Conservation (phyloP, 2,113 vertebrate species). For the Polypterus bichir region DNA sequence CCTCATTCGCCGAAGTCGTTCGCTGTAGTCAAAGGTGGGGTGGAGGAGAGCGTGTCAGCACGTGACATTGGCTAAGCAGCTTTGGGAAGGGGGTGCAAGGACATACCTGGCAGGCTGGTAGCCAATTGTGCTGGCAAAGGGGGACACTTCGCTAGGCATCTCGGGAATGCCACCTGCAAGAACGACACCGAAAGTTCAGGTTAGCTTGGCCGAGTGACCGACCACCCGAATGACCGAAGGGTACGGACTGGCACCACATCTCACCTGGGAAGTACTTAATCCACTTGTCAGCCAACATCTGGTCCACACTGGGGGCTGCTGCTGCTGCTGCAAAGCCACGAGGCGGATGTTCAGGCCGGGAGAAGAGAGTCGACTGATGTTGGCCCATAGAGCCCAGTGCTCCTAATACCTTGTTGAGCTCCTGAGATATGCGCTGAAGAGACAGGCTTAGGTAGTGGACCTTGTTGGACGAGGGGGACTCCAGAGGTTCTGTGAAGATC, state of each 20-base stretch:
- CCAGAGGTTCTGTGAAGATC: conserved; percentile 13
- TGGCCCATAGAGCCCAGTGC: conserved; percentile 45
- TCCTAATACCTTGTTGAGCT: conserved; percentile 60
- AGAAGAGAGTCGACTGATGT: conserved; percentile 22
- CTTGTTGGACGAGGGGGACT: conserved; percentile 37
- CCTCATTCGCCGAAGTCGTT: conserved; percentile 44
- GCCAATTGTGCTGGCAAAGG: conserved; percentile 37
- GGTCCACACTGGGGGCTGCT: conserved; percentile 34
- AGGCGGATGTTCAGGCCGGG: conserved; percentile 1
- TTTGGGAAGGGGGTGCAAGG: neutral
- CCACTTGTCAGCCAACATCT: conserved; percentile 54
- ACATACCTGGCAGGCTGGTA: conserved; percentile 46
- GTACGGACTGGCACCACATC: neutral
- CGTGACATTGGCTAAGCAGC: no score
- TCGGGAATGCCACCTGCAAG: conserved; percentile 32
- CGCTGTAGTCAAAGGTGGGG: conserved; percentile 30
- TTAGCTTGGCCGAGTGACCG: no score
- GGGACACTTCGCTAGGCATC: conserved; percentile 3
- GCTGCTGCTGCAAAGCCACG: conserved; percentile 37
- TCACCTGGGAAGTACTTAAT: conserved; percentile 67
- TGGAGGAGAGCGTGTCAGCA: no score
- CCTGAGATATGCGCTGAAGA: conserved; percentile 61
- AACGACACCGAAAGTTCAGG: neutral
- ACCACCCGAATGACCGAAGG: neutral
- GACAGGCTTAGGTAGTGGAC: conserved; percentile 61